Evolutionary conservation across 2,113 vertebrate genomes (phyloP).

Genomic region (Lasiurus cinereus): DNA sequence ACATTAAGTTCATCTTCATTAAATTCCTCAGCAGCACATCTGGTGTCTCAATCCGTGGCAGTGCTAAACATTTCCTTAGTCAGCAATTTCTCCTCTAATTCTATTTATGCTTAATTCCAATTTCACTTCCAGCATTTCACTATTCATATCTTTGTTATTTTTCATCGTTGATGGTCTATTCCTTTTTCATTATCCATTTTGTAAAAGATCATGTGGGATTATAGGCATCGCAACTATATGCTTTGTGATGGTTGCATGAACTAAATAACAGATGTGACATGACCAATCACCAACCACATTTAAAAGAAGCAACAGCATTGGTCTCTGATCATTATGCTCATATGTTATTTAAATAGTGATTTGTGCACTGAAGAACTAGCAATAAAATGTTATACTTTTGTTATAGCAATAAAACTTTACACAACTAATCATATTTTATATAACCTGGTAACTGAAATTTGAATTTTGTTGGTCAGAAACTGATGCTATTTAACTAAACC

Average conservation of each 20-base stretch:
- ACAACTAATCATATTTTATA: neutral
- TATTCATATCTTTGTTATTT: neutral
- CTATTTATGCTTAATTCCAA: neutral
- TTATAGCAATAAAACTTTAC: neutral
- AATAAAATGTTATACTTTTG: neutral
- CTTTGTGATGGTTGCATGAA: neutral
- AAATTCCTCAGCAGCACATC: neutral
- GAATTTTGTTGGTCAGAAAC: neutral
- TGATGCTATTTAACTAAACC: neutral
- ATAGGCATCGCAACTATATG: neutral
- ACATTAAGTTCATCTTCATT: neutral
- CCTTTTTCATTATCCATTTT: neutral
- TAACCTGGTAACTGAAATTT: neutral
- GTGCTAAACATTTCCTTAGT: neutral
- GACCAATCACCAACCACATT: neutral
- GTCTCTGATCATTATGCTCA: neutral
- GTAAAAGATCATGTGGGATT: neutral
- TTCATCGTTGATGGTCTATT: neutral
- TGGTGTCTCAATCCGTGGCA: neutral
- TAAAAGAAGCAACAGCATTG: neutral
- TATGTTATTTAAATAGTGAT: neutral
- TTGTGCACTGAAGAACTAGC: slow-evolving; percentile 2
- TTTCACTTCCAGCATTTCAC: neutral
- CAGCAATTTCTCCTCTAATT: neutral
- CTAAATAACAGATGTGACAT: neutral